Conservation (phyloP, 2,113 vertebrate species). For the Erpornis zantholeuca region DNA sequence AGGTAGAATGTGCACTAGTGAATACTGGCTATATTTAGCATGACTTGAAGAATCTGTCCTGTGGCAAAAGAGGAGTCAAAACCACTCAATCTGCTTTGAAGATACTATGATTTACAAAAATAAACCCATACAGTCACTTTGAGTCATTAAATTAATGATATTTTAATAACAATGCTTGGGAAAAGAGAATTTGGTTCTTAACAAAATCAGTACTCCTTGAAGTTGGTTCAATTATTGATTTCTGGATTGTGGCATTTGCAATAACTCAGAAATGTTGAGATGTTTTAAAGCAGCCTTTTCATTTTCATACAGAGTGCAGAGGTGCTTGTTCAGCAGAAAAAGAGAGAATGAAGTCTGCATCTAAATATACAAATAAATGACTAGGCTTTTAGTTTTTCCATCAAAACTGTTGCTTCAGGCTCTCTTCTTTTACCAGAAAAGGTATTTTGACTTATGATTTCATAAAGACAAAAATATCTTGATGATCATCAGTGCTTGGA, state of each 20-base stretch:
- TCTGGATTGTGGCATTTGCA: constrained; percentile 2
- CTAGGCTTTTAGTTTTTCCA: neutral
- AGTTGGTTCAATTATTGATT: constrained; percentile 38
- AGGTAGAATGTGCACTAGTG: neutral
- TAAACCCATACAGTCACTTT: neutral
- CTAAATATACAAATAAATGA: neutral
- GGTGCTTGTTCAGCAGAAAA: constrained; percentile 19
- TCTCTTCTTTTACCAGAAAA: neutral
- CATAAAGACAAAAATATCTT: neutral
- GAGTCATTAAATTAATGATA: neutral
- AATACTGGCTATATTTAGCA: neutral
- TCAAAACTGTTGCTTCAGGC: neutral
- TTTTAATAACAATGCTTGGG: neutral
- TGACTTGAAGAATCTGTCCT: neutral
- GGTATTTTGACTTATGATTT: neutral
- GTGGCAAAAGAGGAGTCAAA: neutral
- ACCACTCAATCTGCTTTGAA: neutral
- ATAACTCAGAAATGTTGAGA: constrained; percentile 1
- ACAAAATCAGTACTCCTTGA: neutral
- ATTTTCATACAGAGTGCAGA: constrained; percentile 18
- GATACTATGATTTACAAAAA: neutral
- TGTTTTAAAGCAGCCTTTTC: constrained; percentile 28
- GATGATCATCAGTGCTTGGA: neutral
- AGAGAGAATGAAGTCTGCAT: neutral
- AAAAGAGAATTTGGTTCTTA: neutral